Conservation (phyloP, 2,797 vertebrate genomes). For the Carcharodon carcharias region DNA sequence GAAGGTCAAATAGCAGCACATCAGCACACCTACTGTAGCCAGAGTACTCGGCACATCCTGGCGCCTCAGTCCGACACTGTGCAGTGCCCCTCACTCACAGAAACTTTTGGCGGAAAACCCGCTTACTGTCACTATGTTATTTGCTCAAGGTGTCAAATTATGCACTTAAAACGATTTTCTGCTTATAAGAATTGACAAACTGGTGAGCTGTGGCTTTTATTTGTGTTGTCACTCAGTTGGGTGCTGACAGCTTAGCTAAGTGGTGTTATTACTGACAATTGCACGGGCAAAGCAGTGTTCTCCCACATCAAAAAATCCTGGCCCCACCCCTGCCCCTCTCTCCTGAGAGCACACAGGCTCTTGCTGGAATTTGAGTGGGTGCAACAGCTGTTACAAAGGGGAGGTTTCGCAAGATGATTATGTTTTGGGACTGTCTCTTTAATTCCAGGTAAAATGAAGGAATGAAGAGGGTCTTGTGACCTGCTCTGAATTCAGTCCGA, state of each 20-base stretch:
- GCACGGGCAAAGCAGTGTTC: background rate
- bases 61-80: background rate
- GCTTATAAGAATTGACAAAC: background rate
- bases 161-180: background rate
- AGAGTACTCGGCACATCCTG: background rate
- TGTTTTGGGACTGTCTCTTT: too few relatives aligned
- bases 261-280: background rate
- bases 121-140: background rate
- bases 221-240: background rate
- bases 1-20: background rate
- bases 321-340: background rate
- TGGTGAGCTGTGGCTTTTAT: background rate
- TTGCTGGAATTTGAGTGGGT: background rate
- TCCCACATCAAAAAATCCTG: background rate
- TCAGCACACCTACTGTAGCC: background rate
- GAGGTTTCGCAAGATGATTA: too few relatives aligned
- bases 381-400: background rate
- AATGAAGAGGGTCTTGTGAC: too few relatives aligned
- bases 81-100: background rate
- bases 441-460: too few relatives aligned
- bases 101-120: background rate
- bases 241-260: background rate
- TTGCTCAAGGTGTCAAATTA: background rate
- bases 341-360: too few relatives aligned
- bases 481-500: too few relatives aligned